phyloP scores from a whole-genome alignment of 2,797 vertebrate genomes.

The Malacoraja senta region DNA sequence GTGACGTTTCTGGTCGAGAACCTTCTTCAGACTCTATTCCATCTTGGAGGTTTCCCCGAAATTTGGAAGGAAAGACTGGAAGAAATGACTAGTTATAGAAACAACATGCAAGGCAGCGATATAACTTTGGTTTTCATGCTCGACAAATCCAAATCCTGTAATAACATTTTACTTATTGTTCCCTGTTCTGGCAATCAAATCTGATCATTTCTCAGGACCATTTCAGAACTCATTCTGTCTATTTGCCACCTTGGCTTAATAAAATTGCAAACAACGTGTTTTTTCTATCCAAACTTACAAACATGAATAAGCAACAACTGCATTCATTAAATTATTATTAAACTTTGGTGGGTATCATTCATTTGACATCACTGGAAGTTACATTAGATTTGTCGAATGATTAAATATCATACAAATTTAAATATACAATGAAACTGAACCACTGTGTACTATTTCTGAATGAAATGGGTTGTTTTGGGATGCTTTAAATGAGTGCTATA shows the following conservation, averaged over 20 bases:
- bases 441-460: not conserved
- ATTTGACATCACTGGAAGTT: not conserved
- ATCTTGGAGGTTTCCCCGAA: not conserved
- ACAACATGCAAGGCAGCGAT: not conserved
- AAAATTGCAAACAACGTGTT: not conserved
- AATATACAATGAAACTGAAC: not conserved
- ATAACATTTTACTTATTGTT: not conserved
- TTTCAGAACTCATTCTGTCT: not conserved
- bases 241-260: not conserved
- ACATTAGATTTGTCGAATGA: not conserved
- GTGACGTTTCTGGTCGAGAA: too few relatives aligned
- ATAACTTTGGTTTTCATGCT: too few relatives aligned
- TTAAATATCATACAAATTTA: not conserved
- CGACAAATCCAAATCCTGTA: not conserved
- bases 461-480: not conserved
- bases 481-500: not conserved
- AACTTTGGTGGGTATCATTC: not conserved
- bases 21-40: not conserved
- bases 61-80: not conserved
- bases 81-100: not conserved
- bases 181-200: not conserved
- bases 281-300: not conserved
- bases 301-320: not conserved
- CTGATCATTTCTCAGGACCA: not conserved
- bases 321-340: not conserved